A percentile compares a stretch with the other conserved stretches of the same genome.
Conservation (phyloP, 2,113 vertebrate species). For the Cryptomyrus ogoouensis region DNA sequence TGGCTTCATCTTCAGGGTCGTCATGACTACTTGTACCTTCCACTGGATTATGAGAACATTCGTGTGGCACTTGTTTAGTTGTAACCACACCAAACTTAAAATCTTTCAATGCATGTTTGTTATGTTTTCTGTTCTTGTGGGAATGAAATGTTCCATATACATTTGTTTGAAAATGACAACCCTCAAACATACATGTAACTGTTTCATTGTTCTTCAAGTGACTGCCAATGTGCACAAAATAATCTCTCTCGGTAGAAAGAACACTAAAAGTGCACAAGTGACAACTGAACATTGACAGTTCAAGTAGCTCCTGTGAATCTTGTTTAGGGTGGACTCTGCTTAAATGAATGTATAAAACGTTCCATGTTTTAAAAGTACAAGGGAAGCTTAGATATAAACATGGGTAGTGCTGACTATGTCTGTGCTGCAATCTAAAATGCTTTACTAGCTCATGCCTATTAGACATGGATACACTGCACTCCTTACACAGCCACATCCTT, state of each 20-base stretch:
- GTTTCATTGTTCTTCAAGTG: too few relatives aligned
- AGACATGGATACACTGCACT: background rate
- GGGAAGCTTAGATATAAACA: background rate
- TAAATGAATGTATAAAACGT: slow-evolving; percentile 3
- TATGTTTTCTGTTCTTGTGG: slow-evolving; percentile 34
- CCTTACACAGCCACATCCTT: background rate
- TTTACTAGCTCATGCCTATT: background rate
- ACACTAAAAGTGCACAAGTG: too few relatives aligned
- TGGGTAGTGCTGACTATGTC: background rate
- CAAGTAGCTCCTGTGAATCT: background rate
- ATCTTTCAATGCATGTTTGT: slow-evolving; percentile 21
- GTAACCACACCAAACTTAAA: slow-evolving; percentile 20
- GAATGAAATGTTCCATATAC: slow-evolving; percentile 26
- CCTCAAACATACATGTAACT: background rate
- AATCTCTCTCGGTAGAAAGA: too few relatives aligned
- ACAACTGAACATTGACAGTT: background rate
- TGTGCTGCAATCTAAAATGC: background rate
- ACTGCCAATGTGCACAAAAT: too few relatives aligned
- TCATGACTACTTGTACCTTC: background rate
- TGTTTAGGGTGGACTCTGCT: slow-evolving; percentile 7
- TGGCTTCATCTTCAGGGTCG: background rate
- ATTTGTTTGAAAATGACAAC: slow-evolving; percentile 23
- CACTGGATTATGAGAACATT: background rate
- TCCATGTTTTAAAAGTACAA: slow-evolving; percentile 13
- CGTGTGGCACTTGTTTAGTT: background rate